Base-by-base conservation (phyloP, 2,797 vertebrate species). In the Coreius guichenoti region DNA sequence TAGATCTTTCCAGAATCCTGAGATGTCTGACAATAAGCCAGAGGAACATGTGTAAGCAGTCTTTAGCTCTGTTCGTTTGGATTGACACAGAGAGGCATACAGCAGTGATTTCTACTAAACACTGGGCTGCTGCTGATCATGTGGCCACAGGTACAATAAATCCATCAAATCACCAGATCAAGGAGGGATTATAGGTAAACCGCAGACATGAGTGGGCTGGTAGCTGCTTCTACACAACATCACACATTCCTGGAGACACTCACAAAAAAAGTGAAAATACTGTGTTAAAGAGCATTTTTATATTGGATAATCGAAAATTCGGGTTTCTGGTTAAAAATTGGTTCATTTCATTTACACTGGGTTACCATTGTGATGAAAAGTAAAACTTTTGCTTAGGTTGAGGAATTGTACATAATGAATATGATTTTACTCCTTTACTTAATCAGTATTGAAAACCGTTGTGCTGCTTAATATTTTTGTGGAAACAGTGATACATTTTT, bases 161-260 rank as follows among this genome's bases (percentile, higher is more conserved):
- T 73, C 93, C 94, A 95, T 96, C 95, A 96, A 95, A 96, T 94
- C 92, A 90, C 90, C 93, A 96, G 95, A 96, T 95, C 94, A 96
- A 93, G 90, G 92, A 90, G 23, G 94, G 94, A 96, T 96, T 96
- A 95, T 49, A 89, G 90, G 90, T 94, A 95, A 96, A 94, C 95
- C 93, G 93, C 94, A 93, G 94, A 94, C 94, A 95, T 93, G 94
- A 91, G 73, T 90, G 74, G 39, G 39, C 39, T 43, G 39, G 81
- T 4, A 75, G 63, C 74, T 58, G 58, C 68, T 82, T 76, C 69
- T 82, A 63, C 63, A 80, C 61, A 86, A 74, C 47, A 39, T 36
- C 33, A 75, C 77, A 81, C 75, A 63, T 84, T 75, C 31, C 67
- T 36, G 12, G 72, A 77, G 29, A 33, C 33, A 63, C 58, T 49